phyloP scores from a whole-genome alignment of 2,888 invertebrate genomes.

The Nephrocerus scutellatus region DNA sequence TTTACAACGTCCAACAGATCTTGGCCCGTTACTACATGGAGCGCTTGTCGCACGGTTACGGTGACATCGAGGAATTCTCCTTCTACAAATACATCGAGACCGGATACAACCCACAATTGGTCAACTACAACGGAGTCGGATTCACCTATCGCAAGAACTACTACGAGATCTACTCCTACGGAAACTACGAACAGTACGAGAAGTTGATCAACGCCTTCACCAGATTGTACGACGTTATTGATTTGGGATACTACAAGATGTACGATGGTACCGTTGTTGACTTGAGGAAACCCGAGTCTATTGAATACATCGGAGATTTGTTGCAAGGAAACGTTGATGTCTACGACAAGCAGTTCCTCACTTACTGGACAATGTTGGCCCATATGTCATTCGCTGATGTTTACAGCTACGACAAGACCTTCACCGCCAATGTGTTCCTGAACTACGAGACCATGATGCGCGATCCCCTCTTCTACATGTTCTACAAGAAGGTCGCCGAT shows the following conservation, averaged over 20 bases:
- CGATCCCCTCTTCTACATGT: constrained; percentile 63
- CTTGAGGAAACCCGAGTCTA: constrained; percentile 42
- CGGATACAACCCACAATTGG: constrained; percentile 57
- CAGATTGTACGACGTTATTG: constrained; percentile 49
- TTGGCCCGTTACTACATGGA: constrained; percentile 64
- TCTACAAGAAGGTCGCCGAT: constrained; percentile 55
- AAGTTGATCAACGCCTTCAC: constrained; percentile 32
- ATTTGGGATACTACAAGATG: constrained; percentile 44
- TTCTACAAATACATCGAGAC: constrained; percentile 50
- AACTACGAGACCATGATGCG: constrained; percentile 59
- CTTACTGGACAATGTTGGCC: constrained; percentile 25
- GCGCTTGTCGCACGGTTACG: constrained; percentile 58
- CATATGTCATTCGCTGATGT: constrained; percentile 24
- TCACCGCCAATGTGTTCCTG: constrained; percentile 56
- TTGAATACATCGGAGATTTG: constrained; percentile 53
- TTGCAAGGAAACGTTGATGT: constrained; percentile 50
- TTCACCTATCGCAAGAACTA: constrained; percentile 57
- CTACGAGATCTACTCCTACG: constrained; percentile 48
- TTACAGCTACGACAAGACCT: constrained; percentile 24
- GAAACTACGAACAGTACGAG: constrained; percentile 30
- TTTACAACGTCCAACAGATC: constrained; percentile 60
- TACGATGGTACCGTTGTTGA: constrained; percentile 28
- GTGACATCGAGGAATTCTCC: constrained; percentile 54
- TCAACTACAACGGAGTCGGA: constrained; percentile 57
- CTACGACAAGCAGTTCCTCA: constrained; percentile 28